Percentiles rank a stretch among this genome's conserved stretches.
Evolutionary conservation across 2,113 vertebrate genomes (phyloP).

Genomic region (Corydoras maculifer): DNA sequence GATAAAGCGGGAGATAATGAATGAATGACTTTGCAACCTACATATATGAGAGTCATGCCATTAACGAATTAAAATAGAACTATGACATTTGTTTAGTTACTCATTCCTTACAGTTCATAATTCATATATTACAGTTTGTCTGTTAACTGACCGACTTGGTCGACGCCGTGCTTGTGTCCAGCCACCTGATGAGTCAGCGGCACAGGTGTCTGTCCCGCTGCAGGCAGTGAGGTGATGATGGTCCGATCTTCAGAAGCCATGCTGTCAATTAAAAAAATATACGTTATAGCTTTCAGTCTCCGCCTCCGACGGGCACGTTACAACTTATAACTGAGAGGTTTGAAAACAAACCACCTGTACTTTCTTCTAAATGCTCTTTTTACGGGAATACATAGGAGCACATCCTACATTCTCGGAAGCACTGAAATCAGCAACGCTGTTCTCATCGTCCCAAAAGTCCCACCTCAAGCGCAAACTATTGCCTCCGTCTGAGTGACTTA

Average conservation of each 20-base stretch:
- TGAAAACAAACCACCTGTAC: background rate
- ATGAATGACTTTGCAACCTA: too few species aligned
- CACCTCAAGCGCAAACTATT: too few species aligned
- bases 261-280: background rate
- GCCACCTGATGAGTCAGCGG: constrained; percentile 91
- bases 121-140: background rate
- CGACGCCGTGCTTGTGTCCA: constrained; percentile 88
- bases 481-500: too few species aligned
- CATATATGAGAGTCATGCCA: too few species aligned
- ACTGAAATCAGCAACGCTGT: background rate
- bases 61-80: too few species aligned
- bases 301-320: background rate
- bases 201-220: constrained; percentile 41
- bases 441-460: background rate
- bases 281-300: background rate
- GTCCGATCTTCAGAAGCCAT: constrained; percentile 8
- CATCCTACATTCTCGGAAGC: constrained; percentile 5
- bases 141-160: constrained; percentile 84
- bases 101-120: too few species aligned
- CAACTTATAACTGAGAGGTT: background rate
- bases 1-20: too few species aligned
- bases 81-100: too few species aligned
- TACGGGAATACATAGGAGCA: background rate
- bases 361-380: background rate
- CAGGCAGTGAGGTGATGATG: background rate